Evolutionary conservation across 2,888 invertebrate species (phyloP).

Genomic region (Serripes groenlandicus): DNA sequence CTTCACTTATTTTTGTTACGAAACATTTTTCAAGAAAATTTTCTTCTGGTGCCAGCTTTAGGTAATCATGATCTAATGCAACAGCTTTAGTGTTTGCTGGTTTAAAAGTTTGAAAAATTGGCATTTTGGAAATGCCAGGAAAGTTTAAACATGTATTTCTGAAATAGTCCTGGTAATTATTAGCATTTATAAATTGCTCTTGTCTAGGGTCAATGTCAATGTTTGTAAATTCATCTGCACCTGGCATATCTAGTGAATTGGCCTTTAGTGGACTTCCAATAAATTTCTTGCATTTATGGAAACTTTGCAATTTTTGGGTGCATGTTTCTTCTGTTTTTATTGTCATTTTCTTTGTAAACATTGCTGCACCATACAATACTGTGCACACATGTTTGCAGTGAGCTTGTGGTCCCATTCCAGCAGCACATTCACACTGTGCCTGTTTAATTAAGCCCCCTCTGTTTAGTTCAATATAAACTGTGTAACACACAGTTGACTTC

Average conservation of each 20-base stretch:
- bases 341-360: not conserved
- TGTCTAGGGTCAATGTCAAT: slow-evolving; percentile 63
- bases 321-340: not conserved
- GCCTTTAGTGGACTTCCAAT: slow-evolving; percentile 54
- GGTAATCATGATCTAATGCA: slow-evolving; percentile 62
- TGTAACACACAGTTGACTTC: not conserved
- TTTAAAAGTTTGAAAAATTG: slow-evolving; percentile 56
- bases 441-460: not conserved
- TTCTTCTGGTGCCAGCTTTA: slow-evolving; percentile 36
- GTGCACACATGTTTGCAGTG: not conserved
- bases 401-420: not conserved
- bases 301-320: not conserved
- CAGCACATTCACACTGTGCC: not conserved
- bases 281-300: slow-evolving; percentile 18
- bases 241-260: slow-evolving; percentile 36
- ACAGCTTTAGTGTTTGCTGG: slow-evolving; percentile 60
- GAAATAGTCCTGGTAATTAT: slow-evolving; percentile 44
- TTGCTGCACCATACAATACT: not conserved
- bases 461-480: not conserved
- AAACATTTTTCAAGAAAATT: slow-evolving; percentile 27
- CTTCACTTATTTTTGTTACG: slow-evolving; percentile 22
- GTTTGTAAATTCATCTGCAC: slow-evolving; percentile 50
- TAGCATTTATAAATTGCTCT: slow-evolving; percentile 22
- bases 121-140: slow-evolving; percentile 52
- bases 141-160: slow-evolving; percentile 58